phyloP scores from a whole-genome alignment of 1,140 invertebrate genomes.

The Acyrthosiphon pisum region DNA sequence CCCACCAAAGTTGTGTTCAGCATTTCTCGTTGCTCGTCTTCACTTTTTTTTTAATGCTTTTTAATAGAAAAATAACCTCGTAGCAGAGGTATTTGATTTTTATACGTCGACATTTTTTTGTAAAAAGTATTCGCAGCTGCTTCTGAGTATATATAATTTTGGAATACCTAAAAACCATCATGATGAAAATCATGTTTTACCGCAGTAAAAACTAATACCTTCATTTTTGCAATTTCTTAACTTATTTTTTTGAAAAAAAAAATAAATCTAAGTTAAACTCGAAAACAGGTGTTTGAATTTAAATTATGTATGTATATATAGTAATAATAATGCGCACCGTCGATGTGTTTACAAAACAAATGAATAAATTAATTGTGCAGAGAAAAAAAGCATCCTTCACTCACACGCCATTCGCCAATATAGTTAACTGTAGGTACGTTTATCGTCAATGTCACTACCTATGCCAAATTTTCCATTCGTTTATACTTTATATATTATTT shows the following conservation, averaged over 20 bases:
- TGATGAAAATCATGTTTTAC: too few relatives aligned
- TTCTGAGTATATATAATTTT: neutral
- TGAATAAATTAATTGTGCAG: neutral
- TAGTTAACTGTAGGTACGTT: neutral
- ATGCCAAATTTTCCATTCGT: neutral
- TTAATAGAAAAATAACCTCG: neutral
- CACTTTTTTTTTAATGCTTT: neutral
- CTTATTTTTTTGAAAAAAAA: too few relatives aligned
- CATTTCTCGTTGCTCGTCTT: neutral
- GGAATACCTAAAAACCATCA: neutral
- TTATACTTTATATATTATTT: too few relatives aligned
- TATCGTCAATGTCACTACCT: neutral
- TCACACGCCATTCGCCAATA: neutral
- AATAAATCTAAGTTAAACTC: too few relatives aligned
- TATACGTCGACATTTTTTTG: neutral
- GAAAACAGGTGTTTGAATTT: too few relatives aligned
- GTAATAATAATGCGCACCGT: neutral
- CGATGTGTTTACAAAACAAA: neutral
- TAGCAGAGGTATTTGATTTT: neutral
- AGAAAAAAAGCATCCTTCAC: neutral
- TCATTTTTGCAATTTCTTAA: too few relatives aligned
- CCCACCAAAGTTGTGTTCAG: neutral
- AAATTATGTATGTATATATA: neutral
- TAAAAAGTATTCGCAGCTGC: neutral
- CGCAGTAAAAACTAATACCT: too few relatives aligned